Base-by-base conservation (phyloP, 2,797 vertebrate genomes). In the Falco concolor region DNA sequence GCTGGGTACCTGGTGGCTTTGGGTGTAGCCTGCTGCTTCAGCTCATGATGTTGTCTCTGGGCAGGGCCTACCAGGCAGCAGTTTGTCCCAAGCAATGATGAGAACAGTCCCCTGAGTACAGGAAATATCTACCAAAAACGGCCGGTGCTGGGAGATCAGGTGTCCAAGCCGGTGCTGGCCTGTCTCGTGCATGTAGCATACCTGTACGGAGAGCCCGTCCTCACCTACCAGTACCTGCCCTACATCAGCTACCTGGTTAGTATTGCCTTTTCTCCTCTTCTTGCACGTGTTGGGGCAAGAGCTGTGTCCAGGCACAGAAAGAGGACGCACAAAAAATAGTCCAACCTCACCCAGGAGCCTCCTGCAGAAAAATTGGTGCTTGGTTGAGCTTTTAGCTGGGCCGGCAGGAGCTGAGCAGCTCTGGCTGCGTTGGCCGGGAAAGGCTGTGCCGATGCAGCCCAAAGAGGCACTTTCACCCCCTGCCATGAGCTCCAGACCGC, bases 181-280 rank as follows among this genome's bases (percentile, higher is more conserved):
- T 99, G 99, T 94, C 99, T 99, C 2, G 98, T 99, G 92, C 99
- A 99, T 8, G 97, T 99, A n/a, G 99, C 99, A 8, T 98, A 99
- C 89, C 98, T 99, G 42, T 99, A 99, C 6, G 99, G 99, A 95
- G 99, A 99, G 91, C 99, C 99, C 1, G 99, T 99, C 73, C 98
- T 99, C 84, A 99, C 99, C 34, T 99, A 99, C 95, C 99, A 99
- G 97, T 99, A 99, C 97, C 98, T 99, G 96, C 99, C 99, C 87
- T 99, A 99, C 95, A 99, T 99, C 96, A 99, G 99, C 97, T 99
- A 99, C 96, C 98, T 99, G 98, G 99, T 99, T 96, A 97, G 98
- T 98, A 22, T 15, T 22, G 47, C 36, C 42, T 78, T 77, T 80
- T 47, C 64, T 70, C 45, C 59, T 87, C 64, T 67, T n/a, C 23